phyloP scores from a whole-genome alignment of 1,140 invertebrate species.

The Lepidurus couesii region DNA sequence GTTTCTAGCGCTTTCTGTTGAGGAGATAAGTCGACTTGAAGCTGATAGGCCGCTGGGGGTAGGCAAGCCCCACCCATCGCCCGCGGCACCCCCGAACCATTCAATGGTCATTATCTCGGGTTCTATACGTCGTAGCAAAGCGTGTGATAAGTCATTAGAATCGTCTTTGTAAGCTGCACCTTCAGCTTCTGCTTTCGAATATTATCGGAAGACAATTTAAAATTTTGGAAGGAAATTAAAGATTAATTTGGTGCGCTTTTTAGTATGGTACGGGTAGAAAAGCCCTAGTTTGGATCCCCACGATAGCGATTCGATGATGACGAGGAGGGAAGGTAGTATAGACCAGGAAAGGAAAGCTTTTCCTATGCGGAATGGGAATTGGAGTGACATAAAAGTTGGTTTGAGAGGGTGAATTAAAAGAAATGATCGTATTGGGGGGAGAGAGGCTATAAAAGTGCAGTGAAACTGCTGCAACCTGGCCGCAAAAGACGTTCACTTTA shows the following conservation, averaged over 20 bases:
- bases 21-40: too few species aligned
- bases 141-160: neutral
- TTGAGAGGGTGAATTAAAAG: slow-evolving; percentile 8
- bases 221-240: too few species aligned
- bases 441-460: neutral
- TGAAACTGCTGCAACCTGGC: neutral
- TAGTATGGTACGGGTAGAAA: too few species aligned
- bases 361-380: neutral
- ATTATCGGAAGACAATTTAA: neutral
- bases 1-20: too few species aligned
- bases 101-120: neutral
- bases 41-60: too few species aligned
- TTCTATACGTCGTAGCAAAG: neutral
- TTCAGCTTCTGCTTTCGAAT: neutral
- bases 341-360: too few species aligned
- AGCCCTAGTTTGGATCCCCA: neutral
- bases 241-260: too few species aligned
- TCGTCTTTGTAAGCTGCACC: neutral
- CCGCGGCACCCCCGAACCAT: too few species aligned
- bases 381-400: neutral
- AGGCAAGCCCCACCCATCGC: too few species aligned
- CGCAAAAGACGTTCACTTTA: neutral
- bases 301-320: neutral
- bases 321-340: neutral
- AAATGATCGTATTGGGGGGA: neutral